phyloP scores from a whole-genome alignment of 2,888 invertebrate genomes.

The Idaea straminata region DNA sequence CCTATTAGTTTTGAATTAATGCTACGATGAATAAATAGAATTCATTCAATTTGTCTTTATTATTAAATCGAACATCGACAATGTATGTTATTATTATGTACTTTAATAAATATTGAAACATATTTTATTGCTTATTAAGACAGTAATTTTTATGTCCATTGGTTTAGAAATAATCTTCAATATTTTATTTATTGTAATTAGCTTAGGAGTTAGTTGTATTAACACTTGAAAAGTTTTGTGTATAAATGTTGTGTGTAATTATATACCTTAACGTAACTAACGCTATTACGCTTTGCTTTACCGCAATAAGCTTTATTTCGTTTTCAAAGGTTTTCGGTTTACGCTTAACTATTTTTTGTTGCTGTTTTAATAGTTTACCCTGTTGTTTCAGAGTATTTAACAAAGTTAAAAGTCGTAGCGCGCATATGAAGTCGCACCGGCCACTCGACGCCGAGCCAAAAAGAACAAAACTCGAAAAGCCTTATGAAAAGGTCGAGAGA shows the following conservation, averaged over 20 bases:
- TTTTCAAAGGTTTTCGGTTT: slow-evolving; percentile 40
- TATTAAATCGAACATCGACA: slow-evolving; percentile 37
- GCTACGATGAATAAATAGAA: slow-evolving; percentile 40
- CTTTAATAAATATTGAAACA: slow-evolving; percentile 33
- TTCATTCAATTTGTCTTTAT: slow-evolving; percentile 22
- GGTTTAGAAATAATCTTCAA: slow-evolving; percentile 43
- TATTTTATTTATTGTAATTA: slow-evolving; percentile 58
- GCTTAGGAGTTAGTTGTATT: slow-evolving; percentile 43
- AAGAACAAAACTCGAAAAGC: slow-evolving; percentile 82
- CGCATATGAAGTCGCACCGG: slow-evolving; percentile 99
- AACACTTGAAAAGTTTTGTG: slow-evolving; percentile 54
- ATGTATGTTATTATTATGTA: slow-evolving; percentile 46
- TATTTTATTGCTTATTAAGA: slow-evolving; percentile 56
- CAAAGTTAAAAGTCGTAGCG: slow-evolving; percentile 99
- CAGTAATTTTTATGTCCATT: slow-evolving; percentile 61
- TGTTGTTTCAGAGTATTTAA: slow-evolving; percentile 92
- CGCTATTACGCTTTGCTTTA: slow-evolving; percentile 60
- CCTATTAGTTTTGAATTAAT: slow-evolving; percentile 29
- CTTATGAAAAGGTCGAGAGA: slow-evolving; percentile 80
- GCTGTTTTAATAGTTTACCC: slow-evolving; percentile 69
- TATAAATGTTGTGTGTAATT: slow-evolving; percentile 56
- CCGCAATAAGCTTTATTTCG: slow-evolving; percentile 43
- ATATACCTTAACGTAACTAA: slow-evolving; percentile 57
- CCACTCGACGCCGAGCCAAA: slow-evolving; percentile 91
- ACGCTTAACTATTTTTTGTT: slow-evolving; percentile 54